Conservation (phyloP, 2,888 invertebrate genomes). For the Amblyteles armatorius region DNA sequence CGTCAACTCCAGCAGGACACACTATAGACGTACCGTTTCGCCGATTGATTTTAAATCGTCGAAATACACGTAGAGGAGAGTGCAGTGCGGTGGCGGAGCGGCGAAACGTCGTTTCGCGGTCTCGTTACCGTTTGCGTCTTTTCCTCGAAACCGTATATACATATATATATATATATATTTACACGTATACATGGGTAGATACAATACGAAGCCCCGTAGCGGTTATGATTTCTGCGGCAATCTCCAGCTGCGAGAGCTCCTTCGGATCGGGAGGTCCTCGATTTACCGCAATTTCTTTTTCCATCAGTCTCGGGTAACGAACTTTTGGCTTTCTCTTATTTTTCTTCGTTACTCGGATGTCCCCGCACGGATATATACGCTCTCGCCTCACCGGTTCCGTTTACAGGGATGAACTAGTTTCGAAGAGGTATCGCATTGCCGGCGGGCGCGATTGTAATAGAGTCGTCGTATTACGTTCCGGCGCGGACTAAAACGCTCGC, state of each 20-base stretch:
- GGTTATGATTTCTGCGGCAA: not conserved
- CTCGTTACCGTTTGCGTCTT: conserved; percentile 7
- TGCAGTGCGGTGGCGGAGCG: not conserved
- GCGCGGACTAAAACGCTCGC: not conserved
- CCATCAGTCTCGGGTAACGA: conserved; percentile 65
- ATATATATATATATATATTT: no score
- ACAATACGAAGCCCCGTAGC: not conserved
- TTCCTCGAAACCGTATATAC: not conserved
- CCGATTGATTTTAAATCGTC: conserved; percentile 51
- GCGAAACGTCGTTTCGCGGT: conserved; percentile 7
- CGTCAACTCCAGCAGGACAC: not conserved
- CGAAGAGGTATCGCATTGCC: conserved; percentile 31
- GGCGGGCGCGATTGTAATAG: conserved; percentile 51
- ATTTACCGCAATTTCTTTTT: conserved; percentile 65
- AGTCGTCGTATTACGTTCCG: conserved; percentile 53
- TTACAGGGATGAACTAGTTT: conserved; percentile 54
- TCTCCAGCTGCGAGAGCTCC: not conserved
- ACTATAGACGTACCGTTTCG: conserved; percentile 17
- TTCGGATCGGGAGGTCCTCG: conserved; percentile 7
- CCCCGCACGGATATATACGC: not conserved
- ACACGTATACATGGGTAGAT: not conserved
- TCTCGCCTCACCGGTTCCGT: conserved; percentile 17
- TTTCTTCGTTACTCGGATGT: no score
- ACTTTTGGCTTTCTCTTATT: conserved; percentile 41
- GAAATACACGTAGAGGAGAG: not conserved